Evolutionary conservation across 1,140 invertebrate genomes (phyloP).

Genomic region (Dendrolimus punctatus): DNA sequence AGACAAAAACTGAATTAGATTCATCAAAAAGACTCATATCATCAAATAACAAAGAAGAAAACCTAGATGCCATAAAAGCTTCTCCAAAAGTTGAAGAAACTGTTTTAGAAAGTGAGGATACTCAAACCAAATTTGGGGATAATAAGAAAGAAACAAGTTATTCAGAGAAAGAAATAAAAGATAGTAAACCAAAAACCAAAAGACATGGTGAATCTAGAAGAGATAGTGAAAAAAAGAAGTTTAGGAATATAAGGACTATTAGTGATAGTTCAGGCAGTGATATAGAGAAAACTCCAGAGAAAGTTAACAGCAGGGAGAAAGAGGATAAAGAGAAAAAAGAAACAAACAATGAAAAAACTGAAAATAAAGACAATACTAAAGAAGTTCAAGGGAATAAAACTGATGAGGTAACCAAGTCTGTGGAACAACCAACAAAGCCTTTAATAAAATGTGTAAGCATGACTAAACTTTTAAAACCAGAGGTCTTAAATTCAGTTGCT

Average conservation of each 20-base stretch:
- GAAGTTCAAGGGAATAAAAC: neutral
- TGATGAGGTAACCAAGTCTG: neutral
- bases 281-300: slow-evolving; percentile 4
- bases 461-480: slow-evolving; percentile 43
- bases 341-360: neutral
- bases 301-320: too few relatives aligned
- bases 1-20: too few relatives aligned
- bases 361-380: neutral
- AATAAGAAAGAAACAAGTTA: neutral
- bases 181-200: slow-evolving; percentile 4
- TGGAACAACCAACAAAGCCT: slow-evolving; percentile 15
- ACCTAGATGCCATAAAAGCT: too few relatives aligned
- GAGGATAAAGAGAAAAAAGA: neutral
- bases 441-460: slow-evolving; percentile 56
- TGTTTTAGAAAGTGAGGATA: neutral
- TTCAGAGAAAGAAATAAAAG: slow-evolving; percentile 3
- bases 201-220: neutral
- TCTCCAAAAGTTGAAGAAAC: neutral
- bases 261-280: slow-evolving; percentile 25
- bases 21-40: too few relatives aligned
- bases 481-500: slow-evolving; percentile 13
- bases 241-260: slow-evolving; percentile 21
- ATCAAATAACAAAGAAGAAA: too few relatives aligned
- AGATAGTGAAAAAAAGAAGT: slow-evolving; percentile 13
- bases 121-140: slow-evolving; percentile 3